Conservation (phyloP, 2,888 invertebrate genomes). For the Chrysolina haemoptera region DNA sequence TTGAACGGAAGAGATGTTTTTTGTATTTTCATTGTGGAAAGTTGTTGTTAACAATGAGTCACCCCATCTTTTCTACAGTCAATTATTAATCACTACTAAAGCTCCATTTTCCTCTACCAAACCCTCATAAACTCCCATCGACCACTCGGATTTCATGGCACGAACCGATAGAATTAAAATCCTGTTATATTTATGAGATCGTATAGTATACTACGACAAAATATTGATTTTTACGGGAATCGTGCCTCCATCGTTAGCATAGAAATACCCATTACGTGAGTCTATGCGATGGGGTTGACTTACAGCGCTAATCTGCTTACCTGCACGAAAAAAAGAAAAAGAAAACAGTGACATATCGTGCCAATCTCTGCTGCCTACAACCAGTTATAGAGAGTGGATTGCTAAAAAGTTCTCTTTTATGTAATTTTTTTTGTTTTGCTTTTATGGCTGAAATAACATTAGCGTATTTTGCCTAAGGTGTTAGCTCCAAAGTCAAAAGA, state of each 20-base stretch:
- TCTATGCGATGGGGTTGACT: slow-evolving; percentile 14
- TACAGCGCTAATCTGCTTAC: slow-evolving; percentile 26
- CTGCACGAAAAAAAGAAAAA: slow-evolving; percentile 10
- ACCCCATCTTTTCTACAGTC: neutral
- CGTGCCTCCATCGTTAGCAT: slow-evolving; percentile 15
- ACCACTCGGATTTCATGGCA: slow-evolving; percentile 6
- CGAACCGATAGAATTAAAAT: neutral
- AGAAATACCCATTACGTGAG: slow-evolving; percentile 39
- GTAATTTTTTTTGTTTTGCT: too few relatives aligned
- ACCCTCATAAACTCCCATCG: neutral
- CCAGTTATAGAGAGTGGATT: neutral
- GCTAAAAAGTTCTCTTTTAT: neutral
- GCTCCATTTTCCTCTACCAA: neutral
- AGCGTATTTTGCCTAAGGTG: too few relatives aligned
- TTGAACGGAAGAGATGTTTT: too few relatives aligned
- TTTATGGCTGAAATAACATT: too few relatives aligned
- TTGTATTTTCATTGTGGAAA: neutral
- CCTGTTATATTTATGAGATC: slow-evolving; percentile 11
- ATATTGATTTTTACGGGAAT: slow-evolving; percentile 18
- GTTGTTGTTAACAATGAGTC: neutral
- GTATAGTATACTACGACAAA: slow-evolving; percentile 15
- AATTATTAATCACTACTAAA: neutral
- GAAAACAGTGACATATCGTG: slow-evolving; percentile 31
- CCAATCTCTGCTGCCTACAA: slow-evolving; percentile 23
- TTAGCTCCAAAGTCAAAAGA: too few relatives aligned